These are phyloP conservation scores for Chloebia gouldiae DNA, from an alignment of 2,113 vertebrate genomes.

Conservation along the genomic window DNA sequence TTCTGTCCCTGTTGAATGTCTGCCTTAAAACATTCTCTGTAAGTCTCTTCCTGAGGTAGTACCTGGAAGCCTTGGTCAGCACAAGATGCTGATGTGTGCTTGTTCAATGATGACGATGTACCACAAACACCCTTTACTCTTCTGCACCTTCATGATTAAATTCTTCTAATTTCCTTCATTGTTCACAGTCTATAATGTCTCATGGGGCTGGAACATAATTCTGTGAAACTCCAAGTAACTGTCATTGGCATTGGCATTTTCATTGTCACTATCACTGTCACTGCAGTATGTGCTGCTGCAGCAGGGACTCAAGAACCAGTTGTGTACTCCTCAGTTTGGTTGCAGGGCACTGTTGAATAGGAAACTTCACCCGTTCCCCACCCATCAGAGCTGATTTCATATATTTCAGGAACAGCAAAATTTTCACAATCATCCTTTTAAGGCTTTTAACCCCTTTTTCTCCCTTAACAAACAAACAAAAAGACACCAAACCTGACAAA, in stretches of 20 bases:
- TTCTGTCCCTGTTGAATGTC: background rate
- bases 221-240: background rate
- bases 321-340: background rate
- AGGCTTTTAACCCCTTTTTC: background rate
- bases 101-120: background rate
- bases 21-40: background rate
- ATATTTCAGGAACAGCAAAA: background rate
- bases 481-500: background rate
- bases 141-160: background rate
- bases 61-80: background rate
- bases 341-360: background rate
- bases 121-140: background rate
- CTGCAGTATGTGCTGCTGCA: background rate
- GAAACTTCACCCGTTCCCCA: background rate
- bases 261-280: background rate
- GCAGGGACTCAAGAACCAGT: background rate
- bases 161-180: background rate
- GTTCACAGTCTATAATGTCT: background rate
- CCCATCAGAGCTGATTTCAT: background rate
- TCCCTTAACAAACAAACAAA: background rate
- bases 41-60: background rate
- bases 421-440: background rate
- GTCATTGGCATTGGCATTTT: background rate
- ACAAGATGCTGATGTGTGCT: background rate
- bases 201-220: background rate